A percentile compares a stretch with the other conserved stretches of the same genome.
phyloP scores from a whole-genome alignment of 2,113 vertebrate genomes.

The Chlamydotis undulata region DNA sequence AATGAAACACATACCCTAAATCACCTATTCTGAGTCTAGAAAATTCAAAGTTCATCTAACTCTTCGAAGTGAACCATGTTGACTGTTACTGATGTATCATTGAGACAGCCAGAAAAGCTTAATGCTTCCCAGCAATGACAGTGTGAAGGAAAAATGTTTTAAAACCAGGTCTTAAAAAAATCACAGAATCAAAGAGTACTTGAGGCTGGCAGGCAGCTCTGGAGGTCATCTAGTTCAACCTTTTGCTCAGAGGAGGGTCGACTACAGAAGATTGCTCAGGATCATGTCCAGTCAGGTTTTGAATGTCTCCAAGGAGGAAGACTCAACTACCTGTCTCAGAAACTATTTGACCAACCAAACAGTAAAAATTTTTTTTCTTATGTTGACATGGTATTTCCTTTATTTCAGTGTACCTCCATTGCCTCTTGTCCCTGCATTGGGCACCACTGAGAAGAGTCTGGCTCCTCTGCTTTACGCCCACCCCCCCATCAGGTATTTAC shows the following conservation, averaged over 20 bases:
- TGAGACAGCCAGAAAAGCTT: not conserved
- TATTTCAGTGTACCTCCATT: not conserved
- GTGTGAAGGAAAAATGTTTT: not conserved
- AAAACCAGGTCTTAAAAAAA: not conserved
- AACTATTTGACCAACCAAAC: not conserved
- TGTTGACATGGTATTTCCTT: not conserved
- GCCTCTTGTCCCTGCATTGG: not conserved
- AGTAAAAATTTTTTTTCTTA: not conserved
- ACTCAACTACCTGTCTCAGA: not conserved
- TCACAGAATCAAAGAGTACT: not conserved
- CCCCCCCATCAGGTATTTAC: not conserved
- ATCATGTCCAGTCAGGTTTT: not conserved
- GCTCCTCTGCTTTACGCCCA: not conserved
- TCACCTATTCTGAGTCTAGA: not conserved
- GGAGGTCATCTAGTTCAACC: not conserved
- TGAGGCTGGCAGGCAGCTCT: not conserved
- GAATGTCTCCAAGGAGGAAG: not conserved
- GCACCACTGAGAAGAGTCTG: not conserved
- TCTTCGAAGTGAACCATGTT: not conserved
- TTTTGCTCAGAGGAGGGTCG: not conserved
- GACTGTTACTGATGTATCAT: not conserved
- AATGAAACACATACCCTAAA: not conserved
- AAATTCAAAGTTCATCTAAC: not conserved
- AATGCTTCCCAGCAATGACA: not conserved
- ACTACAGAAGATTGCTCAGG: not conserved